Base-by-base conservation (phyloP, 2,888 invertebrate genomes). In the Hirtodrosophila trivittata region DNA sequence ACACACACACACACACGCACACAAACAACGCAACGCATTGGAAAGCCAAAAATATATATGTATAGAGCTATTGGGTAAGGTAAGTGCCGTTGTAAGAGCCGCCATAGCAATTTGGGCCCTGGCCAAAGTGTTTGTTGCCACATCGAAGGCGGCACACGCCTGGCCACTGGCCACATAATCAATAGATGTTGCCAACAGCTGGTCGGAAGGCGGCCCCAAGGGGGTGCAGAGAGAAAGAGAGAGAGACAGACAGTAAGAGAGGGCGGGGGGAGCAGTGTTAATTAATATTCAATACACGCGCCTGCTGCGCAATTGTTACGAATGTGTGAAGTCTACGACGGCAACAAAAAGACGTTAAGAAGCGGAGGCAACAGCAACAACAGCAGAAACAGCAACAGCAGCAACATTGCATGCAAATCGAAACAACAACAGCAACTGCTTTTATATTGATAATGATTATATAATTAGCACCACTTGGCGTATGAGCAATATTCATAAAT, bases 271-370 rank as follows among this genome's bases (percentile, higher is more conserved):
- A 14, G n/a, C 5, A 28, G 59, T 49, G 76, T 62, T 76, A 74
- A 86, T 87, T 86, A 83, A 67, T 78, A 87, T 86, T 83, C 86
- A 68, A 81, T 65, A 70, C 84, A 73, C 66, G 68, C 62, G 66
- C 39, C 43, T 51, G 80, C 75, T 81, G 82, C 86, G 83, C 85
- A 81, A 77, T 84, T 86, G 86, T 84, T 84, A 84, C 73, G 84
- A 66, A 73, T 84, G 81, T 84, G 83, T 68, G 68, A 81, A 84
- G 71, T 77, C 75, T 59, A 66, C 57, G 64, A 46, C 46, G 47
- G 52, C 63, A 68, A 65, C 64, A 58, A 28, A 62, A 66, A 67
- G 47, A 74, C 76, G 73, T 56, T 70, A 80, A 84, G 78, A 78
- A 78, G 84, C 65, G 26, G 45, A 46, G 38, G 45, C 43, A 66